These are phyloP conservation scores for Drosophila recens DNA, from an alignment of 2,888 invertebrate genomes.

Conservation along the genomic window DNA sequence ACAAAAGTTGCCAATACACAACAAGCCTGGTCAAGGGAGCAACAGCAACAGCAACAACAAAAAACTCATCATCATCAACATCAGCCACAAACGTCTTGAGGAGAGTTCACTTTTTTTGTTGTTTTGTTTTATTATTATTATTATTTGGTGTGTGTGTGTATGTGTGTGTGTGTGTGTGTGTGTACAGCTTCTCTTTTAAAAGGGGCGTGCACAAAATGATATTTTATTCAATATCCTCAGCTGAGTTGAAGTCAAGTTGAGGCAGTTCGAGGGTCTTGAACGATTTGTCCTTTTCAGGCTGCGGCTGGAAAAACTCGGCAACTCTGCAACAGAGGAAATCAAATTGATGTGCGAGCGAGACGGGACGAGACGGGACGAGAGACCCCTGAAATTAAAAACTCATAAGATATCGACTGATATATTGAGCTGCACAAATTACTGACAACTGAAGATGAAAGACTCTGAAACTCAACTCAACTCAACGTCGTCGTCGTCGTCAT, in stretches of 20 bases:
- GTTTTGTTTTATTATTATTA: conserved; percentile 19
- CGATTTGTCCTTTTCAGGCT: conserved; percentile 77
- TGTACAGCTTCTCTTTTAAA: conserved; percentile 36
- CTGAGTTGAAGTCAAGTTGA: conserved; percentile 13
- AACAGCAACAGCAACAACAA: conserved; percentile 17
- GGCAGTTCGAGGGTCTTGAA: conserved; percentile 32
- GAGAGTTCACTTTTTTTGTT: conserved; percentile 5
- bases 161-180: no score
- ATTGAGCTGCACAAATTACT: conserved; percentile 85
- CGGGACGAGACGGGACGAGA: conserved; percentile 20
- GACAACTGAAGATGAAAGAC: conserved; percentile 80
- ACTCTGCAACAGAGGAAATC: conserved; percentile 70
- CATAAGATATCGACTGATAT: conserved; percentile 86
- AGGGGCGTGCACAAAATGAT: conserved; percentile 84
- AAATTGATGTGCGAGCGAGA: conserved; percentile 77
- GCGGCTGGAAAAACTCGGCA: conserved; percentile 66
- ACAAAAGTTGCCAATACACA: conserved; percentile 77
- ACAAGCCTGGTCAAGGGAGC: conserved; percentile 9
- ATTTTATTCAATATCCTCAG: conserved; percentile 84
- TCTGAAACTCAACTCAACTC: neutral
- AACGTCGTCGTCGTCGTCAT: conserved; percentile 25
- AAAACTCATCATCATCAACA: conserved; percentile 80
- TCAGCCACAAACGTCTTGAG: conserved; percentile 32
- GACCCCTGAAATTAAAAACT: conserved; percentile 85
- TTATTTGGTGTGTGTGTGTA: conserved; percentile 14